Conservation (phyloP, 2,113 vertebrate species). For the Sceloporus tristichus region DNA sequence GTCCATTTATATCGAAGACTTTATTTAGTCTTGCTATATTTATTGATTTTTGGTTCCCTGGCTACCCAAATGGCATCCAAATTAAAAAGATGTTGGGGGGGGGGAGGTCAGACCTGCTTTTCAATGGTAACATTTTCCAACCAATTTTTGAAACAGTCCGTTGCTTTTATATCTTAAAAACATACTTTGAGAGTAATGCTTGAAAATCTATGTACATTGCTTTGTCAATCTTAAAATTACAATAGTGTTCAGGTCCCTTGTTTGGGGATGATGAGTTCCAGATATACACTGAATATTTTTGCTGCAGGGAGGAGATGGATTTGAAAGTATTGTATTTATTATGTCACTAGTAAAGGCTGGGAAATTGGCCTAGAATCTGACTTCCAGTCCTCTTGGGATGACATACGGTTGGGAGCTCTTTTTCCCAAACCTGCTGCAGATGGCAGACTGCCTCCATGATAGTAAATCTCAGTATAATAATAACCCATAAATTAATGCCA, state of each 20-base stretch:
- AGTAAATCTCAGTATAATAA: constrained; percentile 28
- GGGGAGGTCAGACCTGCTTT: neutral
- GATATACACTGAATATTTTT: neutral
- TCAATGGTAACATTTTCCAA: neutral
- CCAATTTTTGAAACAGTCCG: neutral
- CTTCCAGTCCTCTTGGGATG: neutral
- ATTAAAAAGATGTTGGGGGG: neutral
- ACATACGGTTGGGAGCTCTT: constrained; percentile 31
- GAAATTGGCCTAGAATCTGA: neutral
- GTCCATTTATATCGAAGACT: neutral
- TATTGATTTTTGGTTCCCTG: neutral
- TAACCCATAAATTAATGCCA: constrained; percentile 5
- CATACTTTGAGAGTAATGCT: neutral
- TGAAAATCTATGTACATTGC: neutral
- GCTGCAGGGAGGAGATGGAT: neutral
- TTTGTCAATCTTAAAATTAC: neutral
- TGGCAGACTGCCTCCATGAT: neutral
- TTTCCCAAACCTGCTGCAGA: constrained; percentile 7
- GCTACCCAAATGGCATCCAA: neutral
- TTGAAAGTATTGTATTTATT: constrained; percentile 8
- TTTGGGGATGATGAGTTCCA: constrained; percentile 9
- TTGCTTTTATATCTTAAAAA: neutral
- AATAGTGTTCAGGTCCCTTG: neutral
- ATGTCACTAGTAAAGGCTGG: neutral
- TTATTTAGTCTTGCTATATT: neutral